Conservation (phyloP, 2,113 vertebrate species). For the Coracopsis vasa region DNA sequence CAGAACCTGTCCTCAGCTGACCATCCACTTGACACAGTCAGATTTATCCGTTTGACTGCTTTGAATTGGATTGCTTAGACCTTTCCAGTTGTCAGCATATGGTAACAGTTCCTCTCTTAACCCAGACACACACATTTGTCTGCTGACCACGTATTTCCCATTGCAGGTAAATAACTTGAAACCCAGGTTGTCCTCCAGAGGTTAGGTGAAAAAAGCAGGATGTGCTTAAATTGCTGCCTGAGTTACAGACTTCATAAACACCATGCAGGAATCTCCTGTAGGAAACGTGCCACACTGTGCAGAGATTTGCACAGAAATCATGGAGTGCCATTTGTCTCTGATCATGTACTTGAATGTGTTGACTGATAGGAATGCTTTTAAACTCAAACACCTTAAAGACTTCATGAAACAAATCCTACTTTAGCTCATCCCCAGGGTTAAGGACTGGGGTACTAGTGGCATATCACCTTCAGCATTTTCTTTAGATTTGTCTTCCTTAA, state of each 20-base stretch:
- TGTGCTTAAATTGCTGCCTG: background rate
- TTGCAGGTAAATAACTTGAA: background rate
- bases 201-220: background rate
- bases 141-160: background rate
- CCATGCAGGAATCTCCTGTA: background rate
- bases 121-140: background rate
- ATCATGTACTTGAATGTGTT: background rate
- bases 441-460: background rate
- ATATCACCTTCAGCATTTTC: slow-evolving; percentile 5
- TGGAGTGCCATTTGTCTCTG: background rate
- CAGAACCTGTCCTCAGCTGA: background rate
- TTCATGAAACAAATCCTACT: background rate
- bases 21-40: background rate
- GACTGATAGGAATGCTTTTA: background rate
- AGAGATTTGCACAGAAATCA: background rate
- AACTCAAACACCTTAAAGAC: background rate
- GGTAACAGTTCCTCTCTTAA: background rate
- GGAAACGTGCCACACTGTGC: background rate
- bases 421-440: background rate
- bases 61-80: background rate
- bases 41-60: background rate
- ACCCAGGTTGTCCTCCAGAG: background rate
- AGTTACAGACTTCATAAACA: background rate
- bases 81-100: background rate
- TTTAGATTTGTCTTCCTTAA: background rate